Evolutionary conservation across 2,797 vertebrate genomes (phyloP).

Genomic region (Rhabdomys pumilio): DNA sequence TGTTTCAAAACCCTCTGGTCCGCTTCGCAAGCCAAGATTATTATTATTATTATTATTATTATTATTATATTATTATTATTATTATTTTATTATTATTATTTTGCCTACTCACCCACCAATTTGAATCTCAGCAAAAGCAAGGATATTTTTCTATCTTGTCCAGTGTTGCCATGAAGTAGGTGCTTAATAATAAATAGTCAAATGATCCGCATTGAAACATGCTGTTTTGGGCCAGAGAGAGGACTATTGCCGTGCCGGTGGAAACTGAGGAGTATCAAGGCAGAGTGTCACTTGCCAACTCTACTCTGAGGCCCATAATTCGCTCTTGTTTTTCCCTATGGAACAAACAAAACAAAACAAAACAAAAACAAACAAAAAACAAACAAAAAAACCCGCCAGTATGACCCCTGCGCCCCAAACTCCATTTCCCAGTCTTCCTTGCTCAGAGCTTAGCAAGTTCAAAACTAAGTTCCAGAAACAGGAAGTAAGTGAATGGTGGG

Average conservation of each 20-base stretch:
- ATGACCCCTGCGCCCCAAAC: background rate
- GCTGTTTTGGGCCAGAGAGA: background rate
- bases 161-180: background rate
- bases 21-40: background rate
- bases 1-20: background rate
- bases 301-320: background rate
- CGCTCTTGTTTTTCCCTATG: background rate
- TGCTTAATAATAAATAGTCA: background rate
- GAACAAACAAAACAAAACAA: no score
- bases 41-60: no score
- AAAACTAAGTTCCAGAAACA: background rate
- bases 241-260: background rate
- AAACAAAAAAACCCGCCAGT: no score
- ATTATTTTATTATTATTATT: no score
- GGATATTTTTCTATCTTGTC: background rate
- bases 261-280: background rate
- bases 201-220: background rate
- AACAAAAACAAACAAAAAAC: no score
- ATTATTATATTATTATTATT: no score
- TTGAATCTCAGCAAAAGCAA: rapidly evolving
- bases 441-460: background rate
- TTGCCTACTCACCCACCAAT: background rate
- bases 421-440: background rate
- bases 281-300: background rate
- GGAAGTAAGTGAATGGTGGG: background rate